Evolutionary conservation across 2,797 vertebrate genomes (phyloP).

Genomic region (Varecia variegata): DNA sequence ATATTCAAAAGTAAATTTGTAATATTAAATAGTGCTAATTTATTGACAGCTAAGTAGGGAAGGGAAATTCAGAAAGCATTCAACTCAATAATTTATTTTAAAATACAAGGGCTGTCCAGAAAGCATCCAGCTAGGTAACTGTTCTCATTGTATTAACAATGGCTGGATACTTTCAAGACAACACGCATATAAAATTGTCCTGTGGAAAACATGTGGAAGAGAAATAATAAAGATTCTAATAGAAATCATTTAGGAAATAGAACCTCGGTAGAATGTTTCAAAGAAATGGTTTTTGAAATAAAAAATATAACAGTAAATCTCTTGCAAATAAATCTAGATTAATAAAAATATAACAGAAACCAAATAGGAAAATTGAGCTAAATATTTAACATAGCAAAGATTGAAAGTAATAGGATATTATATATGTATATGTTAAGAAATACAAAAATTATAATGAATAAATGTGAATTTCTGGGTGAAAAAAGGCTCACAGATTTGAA

Average conservation of each 20-base stretch:
- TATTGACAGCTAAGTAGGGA: background rate
- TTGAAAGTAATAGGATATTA: background rate
- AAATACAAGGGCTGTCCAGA: background rate
- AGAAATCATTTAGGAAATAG: background rate
- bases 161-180: too few species aligned
- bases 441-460: background rate
- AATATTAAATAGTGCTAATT: background rate
- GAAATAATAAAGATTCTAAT: conserved; percentile 16
- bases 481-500: background rate
- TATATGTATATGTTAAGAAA: background rate
- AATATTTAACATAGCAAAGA: background rate
- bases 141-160: too few species aligned
- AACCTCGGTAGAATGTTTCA: background rate
- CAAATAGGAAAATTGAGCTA: background rate
- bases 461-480: background rate
- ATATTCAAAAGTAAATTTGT: background rate
- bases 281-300: conserved; percentile 27
- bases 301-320: conserved; percentile 3
- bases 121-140: too few species aligned
- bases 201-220: background rate
- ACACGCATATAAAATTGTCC: background rate
- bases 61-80: background rate
- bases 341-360: background rate
- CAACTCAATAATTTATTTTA: background rate
- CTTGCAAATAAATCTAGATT: conserved; percentile 7